Evolutionary conservation across 2,888 invertebrate genomes (phyloP).

Genomic region (Adelognathus sp.): DNA sequence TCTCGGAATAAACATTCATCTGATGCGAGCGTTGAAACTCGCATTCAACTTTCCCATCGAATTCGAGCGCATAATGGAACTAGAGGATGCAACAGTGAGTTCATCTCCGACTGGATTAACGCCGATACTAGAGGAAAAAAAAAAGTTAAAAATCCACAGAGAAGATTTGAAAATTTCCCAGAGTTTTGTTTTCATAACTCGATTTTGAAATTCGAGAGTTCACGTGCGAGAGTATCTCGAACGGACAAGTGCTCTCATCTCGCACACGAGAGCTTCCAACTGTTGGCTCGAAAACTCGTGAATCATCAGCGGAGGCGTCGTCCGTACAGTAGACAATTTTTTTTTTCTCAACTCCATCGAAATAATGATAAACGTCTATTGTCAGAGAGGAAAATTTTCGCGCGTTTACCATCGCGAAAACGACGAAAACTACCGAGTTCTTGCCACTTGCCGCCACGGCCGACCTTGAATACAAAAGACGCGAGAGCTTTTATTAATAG

Average conservation of each 20-base stretch:
- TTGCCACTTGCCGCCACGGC: constrained; percentile 44
- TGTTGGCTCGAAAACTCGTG: background rate
- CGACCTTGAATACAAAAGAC: constrained; percentile 72
- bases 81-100: constrained; percentile 53
- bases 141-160: too few relatives aligned
- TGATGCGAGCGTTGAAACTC: constrained; percentile 44
- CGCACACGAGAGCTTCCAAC: constrained; percentile 9
- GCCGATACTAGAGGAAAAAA: background rate
- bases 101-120: constrained; percentile 1
- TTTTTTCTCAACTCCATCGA: too few relatives aligned
- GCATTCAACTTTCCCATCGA: constrained; percentile 51
- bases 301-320: constrained; percentile 1
- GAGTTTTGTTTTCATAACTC: too few relatives aligned
- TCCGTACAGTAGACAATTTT: too few relatives aligned
- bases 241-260: background rate
- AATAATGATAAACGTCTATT: constrained; percentile 14
- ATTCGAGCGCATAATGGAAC: constrained; percentile 43
- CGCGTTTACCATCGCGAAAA: constrained; percentile 19
- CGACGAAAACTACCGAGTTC: constrained; percentile 46
- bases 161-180: too few relatives aligned
- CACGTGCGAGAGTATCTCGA: background rate
- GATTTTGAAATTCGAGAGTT: background rate
- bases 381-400: constrained; percentile 13
- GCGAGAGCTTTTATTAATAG: constrained; percentile 76
- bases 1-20: constrained; percentile 44